Percentiles rank a stretch among this genome's conserved stretches.
Evolutionary conservation across 2,797 vertebrate species (phyloP).

Genomic region (Rachycentron canadum): DNA sequence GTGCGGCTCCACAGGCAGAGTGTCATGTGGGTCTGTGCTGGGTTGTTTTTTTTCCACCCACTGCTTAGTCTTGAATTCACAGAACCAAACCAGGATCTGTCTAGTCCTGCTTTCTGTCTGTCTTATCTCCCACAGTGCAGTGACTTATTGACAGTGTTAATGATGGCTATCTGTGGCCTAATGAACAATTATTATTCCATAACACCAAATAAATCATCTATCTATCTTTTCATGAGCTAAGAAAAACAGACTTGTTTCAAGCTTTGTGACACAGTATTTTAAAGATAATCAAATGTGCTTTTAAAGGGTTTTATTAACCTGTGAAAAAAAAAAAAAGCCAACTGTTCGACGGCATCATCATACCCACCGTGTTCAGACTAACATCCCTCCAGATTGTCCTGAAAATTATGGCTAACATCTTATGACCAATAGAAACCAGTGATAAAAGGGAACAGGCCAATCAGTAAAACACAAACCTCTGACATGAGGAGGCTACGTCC

Average conservation of each 20-base stretch:
- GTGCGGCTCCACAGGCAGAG: conserved; percentile 29
- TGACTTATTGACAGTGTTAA: too few relatives aligned
- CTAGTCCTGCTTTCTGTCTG: background rate
- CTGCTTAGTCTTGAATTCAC: conserved; percentile 20
- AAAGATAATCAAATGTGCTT: background rate
- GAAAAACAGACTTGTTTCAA: background rate
- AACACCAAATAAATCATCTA: background rate
- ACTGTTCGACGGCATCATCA: too few relatives aligned
- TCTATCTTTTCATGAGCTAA: background rate
- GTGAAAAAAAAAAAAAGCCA: too few relatives aligned
- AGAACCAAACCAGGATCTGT: conserved; percentile 1
- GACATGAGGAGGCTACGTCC: background rate
- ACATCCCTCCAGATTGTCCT: background rate
- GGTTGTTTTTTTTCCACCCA: conserved; percentile 11
- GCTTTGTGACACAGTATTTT: background rate
- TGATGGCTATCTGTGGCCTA: background rate
- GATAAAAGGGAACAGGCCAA: background rate
- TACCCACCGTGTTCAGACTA: too few relatives aligned
- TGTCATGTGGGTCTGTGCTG: conserved; percentile 6
- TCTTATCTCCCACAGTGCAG: background rate
- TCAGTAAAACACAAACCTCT: background rate
- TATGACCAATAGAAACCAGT: background rate
- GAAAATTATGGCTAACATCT: background rate
- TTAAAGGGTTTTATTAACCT: background rate
- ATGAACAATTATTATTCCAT: background rate